Base-by-base conservation (phyloP, 2,888 invertebrate species). In the Hydroisotoma schaefferi region DNA sequence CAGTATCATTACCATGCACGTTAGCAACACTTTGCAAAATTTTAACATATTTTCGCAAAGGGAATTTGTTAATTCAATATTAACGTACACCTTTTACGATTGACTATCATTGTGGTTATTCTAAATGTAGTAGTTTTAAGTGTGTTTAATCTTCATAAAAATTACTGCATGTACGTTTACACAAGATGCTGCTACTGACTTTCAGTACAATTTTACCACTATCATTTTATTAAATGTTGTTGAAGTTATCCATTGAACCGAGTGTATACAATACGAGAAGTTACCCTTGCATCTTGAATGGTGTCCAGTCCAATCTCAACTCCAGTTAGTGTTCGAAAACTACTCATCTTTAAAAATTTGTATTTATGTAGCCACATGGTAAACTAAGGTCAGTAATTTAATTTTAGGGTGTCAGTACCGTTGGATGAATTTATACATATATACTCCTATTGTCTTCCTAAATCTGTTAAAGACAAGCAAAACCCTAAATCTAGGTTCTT, bases 211-310 rank as follows among this genome's bases (percentile, higher is more conserved):
- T 15, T 18, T 23, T 46, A 46, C 46, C 46, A 46, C 46, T 46
- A 20, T 40, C 40, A 46, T 25, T 46, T n/a, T n/a, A n/a, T n/a
- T n/a, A n/a, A n/a, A n/a, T n/a, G n/a, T n/a, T n/a, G n/a, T n/a
- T 40, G 43, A 53, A 53, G 53, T 53, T 53, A 53, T 53, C 53
- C 53, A 53, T 53, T 53, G 40, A 53, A 53, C 53, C 53, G 27
- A 40, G 53, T 53, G 40, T 53, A 53, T 58, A 61, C 58, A 56
- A 65, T 61, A 61, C 61, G 57, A 55, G 57, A 61, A 65, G 64
- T 65, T 65, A 65, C 64, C 64, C 64, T 59, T 61, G 58, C 58
- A 61, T 61, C 64, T 54, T 60, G 58, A 58, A 53, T 18, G 53
- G 43, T 53, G 53, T 52, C 56, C 47, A 59, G 59, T 59, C 59